A percentile compares a stretch with the other conserved stretches of the same genome.
Evolutionary conservation across 2,113 vertebrate genomes (phyloP).

Genomic region (Irena cyanogastra): DNA sequence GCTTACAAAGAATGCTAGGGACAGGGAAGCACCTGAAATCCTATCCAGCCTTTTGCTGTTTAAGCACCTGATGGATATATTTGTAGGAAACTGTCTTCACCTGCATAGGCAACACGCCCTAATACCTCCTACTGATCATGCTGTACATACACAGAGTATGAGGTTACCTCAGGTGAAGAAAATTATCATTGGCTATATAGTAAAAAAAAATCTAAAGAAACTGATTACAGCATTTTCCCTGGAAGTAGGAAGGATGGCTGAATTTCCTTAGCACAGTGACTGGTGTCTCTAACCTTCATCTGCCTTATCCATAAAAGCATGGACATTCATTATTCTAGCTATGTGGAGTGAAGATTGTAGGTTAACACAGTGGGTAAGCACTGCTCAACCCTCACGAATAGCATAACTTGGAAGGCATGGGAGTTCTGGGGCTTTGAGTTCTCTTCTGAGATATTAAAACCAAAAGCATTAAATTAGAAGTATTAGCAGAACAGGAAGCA

Average conservation of each 20-base stretch:
- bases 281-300: background rate
- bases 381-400: background rate
- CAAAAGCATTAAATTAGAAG: background rate
- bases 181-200: background rate
- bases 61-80: background rate
- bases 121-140: background rate
- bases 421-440: background rate
- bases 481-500: background rate
- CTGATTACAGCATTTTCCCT: background rate
- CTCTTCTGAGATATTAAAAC: background rate
- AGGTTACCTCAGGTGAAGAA: background rate
- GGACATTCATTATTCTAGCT: background rate
- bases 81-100: background rate
- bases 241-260: background rate
- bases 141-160: background rate
- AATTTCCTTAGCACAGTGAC: background rate
- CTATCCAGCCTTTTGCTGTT: background rate
- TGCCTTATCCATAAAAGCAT: background rate
- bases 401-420: background rate
- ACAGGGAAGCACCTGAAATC: background rate
- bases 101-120: background rate
- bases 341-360: background rate
- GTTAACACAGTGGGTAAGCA: background rate
- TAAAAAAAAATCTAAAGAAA: background rate
- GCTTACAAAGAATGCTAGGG: background rate